Evolutionary conservation across 2,888 invertebrate genomes (phyloP).

Genomic region (Ceriagrion tenellum): DNA sequence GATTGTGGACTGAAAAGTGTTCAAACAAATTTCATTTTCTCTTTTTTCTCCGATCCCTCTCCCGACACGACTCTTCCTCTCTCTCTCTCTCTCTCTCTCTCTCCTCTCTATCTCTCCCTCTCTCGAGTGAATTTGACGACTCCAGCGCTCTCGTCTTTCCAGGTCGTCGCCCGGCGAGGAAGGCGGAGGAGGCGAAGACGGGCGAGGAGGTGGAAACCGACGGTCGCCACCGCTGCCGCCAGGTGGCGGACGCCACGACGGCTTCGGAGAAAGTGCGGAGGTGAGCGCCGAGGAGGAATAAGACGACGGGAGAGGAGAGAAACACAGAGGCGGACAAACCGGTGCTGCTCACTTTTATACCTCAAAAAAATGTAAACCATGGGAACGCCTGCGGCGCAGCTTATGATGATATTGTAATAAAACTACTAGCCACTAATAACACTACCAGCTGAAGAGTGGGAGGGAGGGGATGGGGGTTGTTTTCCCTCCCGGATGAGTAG

Average conservation of each 20-base stretch:
- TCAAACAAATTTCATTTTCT: too few relatives aligned
- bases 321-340: neutral
- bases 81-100: too few relatives aligned
- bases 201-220: neutral
- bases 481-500: neutral
- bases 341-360: conserved; percentile 56
- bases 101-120: too few relatives aligned
- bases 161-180: conserved; percentile 33
- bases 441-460: conserved; percentile 21
- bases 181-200: neutral
- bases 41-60: too few relatives aligned
- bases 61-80: too few relatives aligned
- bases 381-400: neutral
- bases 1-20: too few relatives aligned
- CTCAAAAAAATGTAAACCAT: neutral
- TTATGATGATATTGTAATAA: neutral
- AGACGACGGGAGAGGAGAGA: neutral
- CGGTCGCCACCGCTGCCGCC: neutral
- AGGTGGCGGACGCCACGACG: neutral
- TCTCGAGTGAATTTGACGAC: too few relatives aligned
- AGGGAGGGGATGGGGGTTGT: too few relatives aligned
- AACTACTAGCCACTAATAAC: too few relatives aligned
- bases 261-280: conserved; percentile 51
- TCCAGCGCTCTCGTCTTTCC: conserved; percentile 10
- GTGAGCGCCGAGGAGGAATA: neutral